Evolutionary conservation across 1,140 invertebrate genomes (phyloP), one percentile per base, ranked within the genome.

Genomic region (Schlechtendalia chinensis): DNA sequence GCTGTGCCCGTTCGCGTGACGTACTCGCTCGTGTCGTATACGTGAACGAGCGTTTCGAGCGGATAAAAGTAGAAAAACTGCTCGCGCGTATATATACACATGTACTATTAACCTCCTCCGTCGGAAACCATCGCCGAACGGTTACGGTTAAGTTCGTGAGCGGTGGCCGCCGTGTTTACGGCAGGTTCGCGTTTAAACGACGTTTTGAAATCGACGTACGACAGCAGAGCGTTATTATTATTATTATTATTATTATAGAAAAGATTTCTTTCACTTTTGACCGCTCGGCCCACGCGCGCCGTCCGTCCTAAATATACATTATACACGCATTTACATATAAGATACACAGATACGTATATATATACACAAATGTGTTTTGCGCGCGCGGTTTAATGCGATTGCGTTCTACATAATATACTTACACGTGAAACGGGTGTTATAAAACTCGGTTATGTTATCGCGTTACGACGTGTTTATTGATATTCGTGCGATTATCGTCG

Each of bases 11-110:
- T 39, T 39, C 8, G 8, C 8, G 8, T 39, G 8, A 61, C 6
- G 8, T 17, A 24, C 27, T 16, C 61, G 8, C 17, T 14, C 27
- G 3, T 22, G 47, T 24, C 16, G 39, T 45, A 22, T 65, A 32
- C 17, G 27, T 27, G 16, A 2, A 17, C 29, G 17, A 6, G 10
- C 61, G 3, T 32, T 63, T 22, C 14, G 47, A 74, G 22, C 19
- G 71, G 50, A 53, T 54, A 74, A 74, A 54, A 74, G 50, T 53
- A 74, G 71, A 53, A 56, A 74, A 53, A 74, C 71, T 74, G 32
- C 71, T 74, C 17, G 14, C 54, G 54, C 59, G 59, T 10, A 27
- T 61, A 24, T 27, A 39, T 39, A n/a, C n/a, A n/a, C 8, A 39
- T 39, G 32, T 39, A 39, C 32, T n/a, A n/a, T n/a, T n/a, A n/a